These are phyloP conservation scores for Tetranychus piercei DNA, from an alignment of 2,888 invertebrate genomes.

Conservation along the genomic window DNA sequence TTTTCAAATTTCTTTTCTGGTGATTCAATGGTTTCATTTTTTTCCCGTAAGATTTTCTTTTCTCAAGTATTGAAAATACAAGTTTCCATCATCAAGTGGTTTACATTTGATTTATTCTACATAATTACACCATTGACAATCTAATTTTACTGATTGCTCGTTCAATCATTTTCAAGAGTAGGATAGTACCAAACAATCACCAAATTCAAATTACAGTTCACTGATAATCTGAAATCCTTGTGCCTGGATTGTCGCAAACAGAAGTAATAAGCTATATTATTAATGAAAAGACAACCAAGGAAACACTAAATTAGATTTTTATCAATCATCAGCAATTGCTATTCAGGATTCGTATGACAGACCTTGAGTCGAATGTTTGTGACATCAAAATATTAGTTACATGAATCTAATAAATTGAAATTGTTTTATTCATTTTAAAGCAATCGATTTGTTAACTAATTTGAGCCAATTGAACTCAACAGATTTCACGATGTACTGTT, in stretches of 20 bases:
- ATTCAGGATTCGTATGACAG: no score
- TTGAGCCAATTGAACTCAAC: no score
- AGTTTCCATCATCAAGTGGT: neutral
- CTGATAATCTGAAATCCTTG: neutral
- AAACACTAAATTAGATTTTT: no score
- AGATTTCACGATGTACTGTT: no score
- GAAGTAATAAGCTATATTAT: no score
- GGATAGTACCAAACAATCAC: neutral
- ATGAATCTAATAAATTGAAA: no score
- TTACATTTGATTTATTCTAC: neutral
- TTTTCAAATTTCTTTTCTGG: neutral
- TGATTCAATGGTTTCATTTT: neutral
- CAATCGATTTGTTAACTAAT: no score
- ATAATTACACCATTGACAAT: neutral
- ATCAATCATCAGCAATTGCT: no score
- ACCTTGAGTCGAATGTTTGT: no score
- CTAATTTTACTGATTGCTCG: neutral
- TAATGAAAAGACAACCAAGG: no score
- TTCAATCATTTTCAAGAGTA: neutral
- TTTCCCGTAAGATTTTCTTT: neutral
- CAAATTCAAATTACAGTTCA: neutral
- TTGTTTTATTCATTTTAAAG: no score
- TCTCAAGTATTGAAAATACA: neutral
- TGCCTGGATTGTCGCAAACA: neutral
- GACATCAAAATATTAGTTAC: no score